phyloP scores from a whole-genome alignment of 2,888 invertebrate species.

The Scaptomyza parva region DNA sequence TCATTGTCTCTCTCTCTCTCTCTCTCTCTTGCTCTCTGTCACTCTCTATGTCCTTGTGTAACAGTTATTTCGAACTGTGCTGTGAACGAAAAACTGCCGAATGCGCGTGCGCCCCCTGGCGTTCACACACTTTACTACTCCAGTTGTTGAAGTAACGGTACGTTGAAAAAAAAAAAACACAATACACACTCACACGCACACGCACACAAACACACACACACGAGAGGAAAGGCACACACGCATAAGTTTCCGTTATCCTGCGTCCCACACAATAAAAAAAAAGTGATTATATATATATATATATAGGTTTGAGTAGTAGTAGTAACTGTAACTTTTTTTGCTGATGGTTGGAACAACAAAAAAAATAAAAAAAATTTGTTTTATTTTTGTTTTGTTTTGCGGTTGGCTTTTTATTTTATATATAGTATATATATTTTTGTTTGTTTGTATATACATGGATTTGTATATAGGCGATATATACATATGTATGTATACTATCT shows the following conservation, averaged over 20 bases:
- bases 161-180: slow-evolving; percentile 10
- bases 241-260: slow-evolving; percentile 47
- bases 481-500: slow-evolving; percentile 32
- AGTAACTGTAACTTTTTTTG: slow-evolving; percentile 43
- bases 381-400: slow-evolving; percentile 66
- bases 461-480: slow-evolving; percentile 42
- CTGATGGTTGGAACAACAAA: slow-evolving; percentile 66
- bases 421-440: slow-evolving; percentile 16
- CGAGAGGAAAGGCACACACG: slow-evolving; percentile 24
- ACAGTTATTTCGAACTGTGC: slow-evolving; percentile 6
- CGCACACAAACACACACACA: slow-evolving; percentile 19
- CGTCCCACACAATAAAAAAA: slow-evolving; percentile 22
- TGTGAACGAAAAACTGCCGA: slow-evolving; percentile 34
- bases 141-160: not conserved
- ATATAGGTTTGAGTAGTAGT: no score
- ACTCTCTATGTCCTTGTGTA: slow-evolving; percentile 16
- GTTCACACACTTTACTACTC: slow-evolving; percentile 4
- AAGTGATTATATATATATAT: slow-evolving; percentile 1
- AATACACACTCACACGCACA: slow-evolving; percentile 14
- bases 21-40: slow-evolving; percentile 25
- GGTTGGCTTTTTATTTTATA: slow-evolving; percentile 59
- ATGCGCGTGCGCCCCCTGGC: slow-evolving; percentile 42
- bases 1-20: slow-evolving; percentile 39
- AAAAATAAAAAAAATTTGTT: slow-evolving; percentile 73
- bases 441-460: slow-evolving; percentile 37